Base-by-base conservation (phyloP, 2,888 invertebrate species). In the Lasioglossum calceatum region DNA sequence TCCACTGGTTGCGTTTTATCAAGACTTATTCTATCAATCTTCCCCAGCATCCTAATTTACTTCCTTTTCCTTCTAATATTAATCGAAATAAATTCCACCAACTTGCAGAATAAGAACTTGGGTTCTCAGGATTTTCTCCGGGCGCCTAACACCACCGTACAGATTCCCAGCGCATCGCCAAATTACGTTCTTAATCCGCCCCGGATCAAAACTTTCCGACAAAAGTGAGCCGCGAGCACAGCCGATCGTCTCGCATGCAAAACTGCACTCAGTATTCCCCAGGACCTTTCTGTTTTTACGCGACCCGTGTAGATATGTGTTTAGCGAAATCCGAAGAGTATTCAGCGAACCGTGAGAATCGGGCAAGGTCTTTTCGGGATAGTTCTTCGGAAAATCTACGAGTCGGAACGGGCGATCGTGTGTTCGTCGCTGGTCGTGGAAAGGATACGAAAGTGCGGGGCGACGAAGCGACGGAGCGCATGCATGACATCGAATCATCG, bases 401-500 rank as follows among this genome's bases (percentile, higher is more conserved):
- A 39, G 78, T 64, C 73, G 72, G 74, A 80, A 64, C 81, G 75
- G 73, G 44, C 23, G 75, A 32, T 70, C 58, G 67, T 1, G 72
- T 77, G n/a, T 79, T 71, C 73, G 42, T 77, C 76, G 76, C 72
- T 67, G 42, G 67, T 16, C 83, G 81, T 47, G 84, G 44, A 42
- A 64, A 23, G 83, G 89, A 90, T 90, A 82, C 79, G 47, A 87
- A 88, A 86, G 67, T 50, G 73, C 71, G 32, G 23, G n/a, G 27
- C 12, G 42, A n/a, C 58, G 64, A n/a, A 23, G 77, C 32, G 23
- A n/a, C 73, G 19, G 44, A 36, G 42, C 36, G 19, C n/a, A 54
- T 71, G 73, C 76, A 64, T 61, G 16, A 32, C 72, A 27, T 39
- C 50, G 64, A 76, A 79, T 79, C 47, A 14, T 47, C 47, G 23